These are phyloP conservation scores for Linnaemya tessellans DNA, from an alignment of 2,888 invertebrate species.

Conservation along the genomic window DNA sequence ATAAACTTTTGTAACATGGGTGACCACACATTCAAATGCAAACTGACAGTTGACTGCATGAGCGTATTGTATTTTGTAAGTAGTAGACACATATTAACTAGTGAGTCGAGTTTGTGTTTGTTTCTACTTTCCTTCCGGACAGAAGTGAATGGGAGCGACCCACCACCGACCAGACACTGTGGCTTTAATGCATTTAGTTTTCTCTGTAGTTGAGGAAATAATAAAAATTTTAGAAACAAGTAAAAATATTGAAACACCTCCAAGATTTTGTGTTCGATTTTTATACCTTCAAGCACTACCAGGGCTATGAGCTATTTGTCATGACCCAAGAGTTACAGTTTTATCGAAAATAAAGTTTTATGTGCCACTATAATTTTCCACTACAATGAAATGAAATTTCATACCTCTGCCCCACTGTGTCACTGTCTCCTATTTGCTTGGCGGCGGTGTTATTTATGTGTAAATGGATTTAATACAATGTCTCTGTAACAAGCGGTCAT, in stretches of 20 bases:
- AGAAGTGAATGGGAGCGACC: conserved; percentile 17
- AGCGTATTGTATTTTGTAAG: conserved; percentile 8
- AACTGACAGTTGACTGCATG: conserved; percentile 58
- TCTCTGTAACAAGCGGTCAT: conserved; percentile 34
- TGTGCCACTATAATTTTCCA: too few relatives aligned
- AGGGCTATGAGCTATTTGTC: too few relatives aligned
- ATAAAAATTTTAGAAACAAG: too few relatives aligned
- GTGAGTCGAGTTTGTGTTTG: background rate
- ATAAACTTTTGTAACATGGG: conserved; percentile 69
- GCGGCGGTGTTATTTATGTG: conserved; percentile 40
- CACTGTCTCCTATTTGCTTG: conserved; percentile 8
- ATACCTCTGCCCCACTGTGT: background rate
- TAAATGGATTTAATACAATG: conserved; percentile 33
- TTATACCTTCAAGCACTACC: too few relatives aligned
- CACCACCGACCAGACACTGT: background rate
- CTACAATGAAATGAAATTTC: too few relatives aligned
- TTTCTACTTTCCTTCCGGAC: conserved; percentile 22
- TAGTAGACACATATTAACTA: background rate
- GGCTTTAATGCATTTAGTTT: background rate
- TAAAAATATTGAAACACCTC: too few relatives aligned
- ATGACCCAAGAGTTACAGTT: too few relatives aligned
- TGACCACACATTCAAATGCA: conserved; percentile 68
- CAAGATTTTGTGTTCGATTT: too few relatives aligned
- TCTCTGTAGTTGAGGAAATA: too few relatives aligned
- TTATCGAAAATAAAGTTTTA: too few relatives aligned